Base-by-base conservation (phyloP, 30 jellyfish, hydroid and myxozoan species). In the Rhopilema esculentum region DNA sequence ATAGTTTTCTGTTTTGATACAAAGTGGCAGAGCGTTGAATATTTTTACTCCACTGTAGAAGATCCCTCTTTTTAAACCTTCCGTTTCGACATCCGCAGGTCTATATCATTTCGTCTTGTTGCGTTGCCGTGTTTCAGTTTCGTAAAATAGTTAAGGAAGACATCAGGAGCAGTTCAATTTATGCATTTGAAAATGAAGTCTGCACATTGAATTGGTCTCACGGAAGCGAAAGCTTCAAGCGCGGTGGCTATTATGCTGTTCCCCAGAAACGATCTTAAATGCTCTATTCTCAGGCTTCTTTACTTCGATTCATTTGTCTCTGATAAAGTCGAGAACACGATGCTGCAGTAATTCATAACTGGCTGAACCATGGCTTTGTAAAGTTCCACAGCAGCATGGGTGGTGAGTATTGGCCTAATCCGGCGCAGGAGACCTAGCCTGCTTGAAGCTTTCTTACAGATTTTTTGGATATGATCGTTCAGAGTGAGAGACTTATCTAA, bases 141-240 rank as follows among this genome's bases (percentile, higher is more conserved):
- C 91, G 23, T 81, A 31, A 81, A 81, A 81, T 81, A 81, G 73
- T 67, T 81, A 65, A 32, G 74, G 72, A 81, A 81, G 79, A 81
- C 91, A 1, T 66, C 83, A 64, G 91, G 91, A 66, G 73, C 91
- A 65, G 91, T 81, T 67, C 91, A 72, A 81, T 81, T 64, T 67
- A 67, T 65, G 83, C 91, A 81, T 81, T 81, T 66, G 62, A 81
- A 81, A 2, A 67, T 83, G n/a, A n/a, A n/a, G n/a, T n/a, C n/a
- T n/a, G n/a, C n/a, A n/a, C n/a, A n/a, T n/a, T n/a, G n/a, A n/a
- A 67, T 65, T 32, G 91, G 30, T 81, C 83, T 66, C 53, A 81
- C 67, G 73, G 91, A 81, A 28, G 83, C 83, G 67, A 81, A 65
- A 65, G 91, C n/a, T n/a, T n/a, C n/a, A n/a, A n/a, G n/a, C n/a